These are phyloP conservation scores for Phaethornis superciliosus DNA, from an alignment of 2,113 vertebrate species.

Conservation along the genomic window DNA sequence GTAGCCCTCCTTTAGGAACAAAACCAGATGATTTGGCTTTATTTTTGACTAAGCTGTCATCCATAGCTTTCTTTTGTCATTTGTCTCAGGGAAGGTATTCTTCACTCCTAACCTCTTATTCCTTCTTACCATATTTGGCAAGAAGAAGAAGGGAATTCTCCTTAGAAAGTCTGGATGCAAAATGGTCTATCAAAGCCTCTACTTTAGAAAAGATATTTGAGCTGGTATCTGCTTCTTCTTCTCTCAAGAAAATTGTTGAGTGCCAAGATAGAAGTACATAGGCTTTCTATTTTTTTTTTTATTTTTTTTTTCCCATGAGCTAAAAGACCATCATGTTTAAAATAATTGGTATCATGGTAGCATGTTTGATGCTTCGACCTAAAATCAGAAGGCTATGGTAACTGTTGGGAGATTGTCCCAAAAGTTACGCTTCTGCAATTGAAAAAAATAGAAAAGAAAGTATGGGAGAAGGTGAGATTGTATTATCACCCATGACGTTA, in stretches of 20 bases:
- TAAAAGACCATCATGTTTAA: not conserved
- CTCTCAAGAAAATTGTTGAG: not conserved
- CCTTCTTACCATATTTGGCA: not conserved
- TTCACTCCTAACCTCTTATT: not conserved
- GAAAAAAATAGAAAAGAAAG: not conserved
- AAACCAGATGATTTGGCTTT: not conserved
- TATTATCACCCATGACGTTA: not conserved
- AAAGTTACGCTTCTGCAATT: not conserved
- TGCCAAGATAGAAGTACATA: not conserved
- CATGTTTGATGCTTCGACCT: not conserved
- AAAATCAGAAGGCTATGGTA: not conserved
- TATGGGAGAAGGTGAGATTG: not conserved
- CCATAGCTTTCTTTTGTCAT: not conserved
- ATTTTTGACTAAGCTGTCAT: not conserved
- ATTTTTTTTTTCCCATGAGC: rapidly evolving
- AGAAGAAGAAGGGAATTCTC: not conserved
- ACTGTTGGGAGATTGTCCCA: not conserved
- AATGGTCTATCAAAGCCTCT: rapidly evolving
- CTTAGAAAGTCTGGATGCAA: not conserved
- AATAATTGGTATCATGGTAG: not conserved
- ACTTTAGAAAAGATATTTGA: not conserved
- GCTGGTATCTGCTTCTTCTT: not conserved
- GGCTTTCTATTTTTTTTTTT: too few species aligned
- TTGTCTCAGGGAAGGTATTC: not conserved
- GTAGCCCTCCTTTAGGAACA: not conserved